phyloP scores from a whole-genome alignment of 2,888 invertebrate species.

The Parelbella ahira region DNA sequence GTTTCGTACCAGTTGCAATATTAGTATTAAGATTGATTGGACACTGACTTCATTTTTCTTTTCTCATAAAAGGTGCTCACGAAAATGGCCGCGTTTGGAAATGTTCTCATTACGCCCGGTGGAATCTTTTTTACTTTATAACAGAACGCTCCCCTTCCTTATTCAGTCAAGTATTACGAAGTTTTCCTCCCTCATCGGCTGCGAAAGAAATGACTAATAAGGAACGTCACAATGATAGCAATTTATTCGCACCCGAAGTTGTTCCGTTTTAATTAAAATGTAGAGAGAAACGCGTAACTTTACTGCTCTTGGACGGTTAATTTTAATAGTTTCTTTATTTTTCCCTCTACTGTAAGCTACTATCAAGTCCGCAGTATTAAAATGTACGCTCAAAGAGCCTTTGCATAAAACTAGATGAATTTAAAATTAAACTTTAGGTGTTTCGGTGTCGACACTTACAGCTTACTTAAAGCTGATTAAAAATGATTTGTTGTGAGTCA shows the following conservation, averaged over 20 bases:
- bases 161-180: constrained; percentile 57
- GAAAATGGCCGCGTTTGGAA: constrained; percentile 35
- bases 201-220: constrained; percentile 63
- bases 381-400: not conserved
- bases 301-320: constrained; percentile 6
- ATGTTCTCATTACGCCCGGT: constrained; percentile 68
- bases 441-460: too few relatives aligned
- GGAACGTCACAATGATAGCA: constrained; percentile 61
- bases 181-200: constrained; percentile 55
- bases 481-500: too few relatives aligned
- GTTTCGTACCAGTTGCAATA: constrained; percentile 6
- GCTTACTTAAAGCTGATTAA: too few relatives aligned
- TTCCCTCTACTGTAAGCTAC: constrained; percentile 1
- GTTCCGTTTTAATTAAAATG: constrained; percentile 59
- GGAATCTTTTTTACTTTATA: constrained; percentile 46
- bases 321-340: constrained; percentile 16
- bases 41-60: constrained; percentile 25
- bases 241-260: constrained; percentile 47
- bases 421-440: too few relatives aligned
- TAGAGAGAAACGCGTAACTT: constrained; percentile 40
- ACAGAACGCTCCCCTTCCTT: constrained; percentile 52
- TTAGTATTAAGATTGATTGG: constrained; percentile 15
- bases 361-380: not conserved
- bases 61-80: constrained; percentile 24
- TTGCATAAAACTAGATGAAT: too few relatives aligned